Base-by-base conservation (phyloP, 2,113 vertebrate genomes). In the Gnathonemus longibarbis region DNA sequence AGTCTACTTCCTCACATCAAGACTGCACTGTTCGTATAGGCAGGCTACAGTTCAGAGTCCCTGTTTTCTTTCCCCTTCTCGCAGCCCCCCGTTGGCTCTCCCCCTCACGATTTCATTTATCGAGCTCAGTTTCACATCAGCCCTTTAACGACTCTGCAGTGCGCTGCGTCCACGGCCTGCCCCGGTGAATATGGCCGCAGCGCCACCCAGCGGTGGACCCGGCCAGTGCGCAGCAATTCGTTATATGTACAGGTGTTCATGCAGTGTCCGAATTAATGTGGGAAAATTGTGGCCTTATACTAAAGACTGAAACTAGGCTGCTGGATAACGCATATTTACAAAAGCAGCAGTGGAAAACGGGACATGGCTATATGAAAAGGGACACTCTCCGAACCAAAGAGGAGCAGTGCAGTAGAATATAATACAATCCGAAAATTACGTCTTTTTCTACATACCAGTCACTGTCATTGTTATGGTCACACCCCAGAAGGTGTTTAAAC, bases 1-100 rank as follows among this genome's bases (percentile, higher is more conserved):
- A 56, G 19, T 56, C 53, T 21, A 91, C 92, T 92, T 95, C 92
- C 92, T 92, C 70, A 92, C 91, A 90, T 93, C 31, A 92, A 93
- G 91, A 94, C 66, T 92, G 93, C 50, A 88, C 89, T 42, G 49
- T 89, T 53, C 88, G 35, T 46, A 83, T 42, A 80, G 52, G 15
- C 45, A 66, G 46, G 49, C 45, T 19, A 35, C 31, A 80, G n/a
- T 89, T 84, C 42, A 46, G 15, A 77, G 27, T 70, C 31, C n/a
- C 15, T 50, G 45, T 52, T 89, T 83, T 89, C 48, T 48, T 77
- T 77, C 66, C 88, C 31, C 48, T 77, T 53, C 19, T 83, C 48
- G 46, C 70, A 52, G 31, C 88, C 48, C 46, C 48, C 70, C 21
- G 48, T 89, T 50, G 48, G n/a, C 74, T 31, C 48, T 83, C 88